phyloP scores from a whole-genome alignment of 1,140 invertebrate genomes.

The Thaumatotibia leucotreta region DNA sequence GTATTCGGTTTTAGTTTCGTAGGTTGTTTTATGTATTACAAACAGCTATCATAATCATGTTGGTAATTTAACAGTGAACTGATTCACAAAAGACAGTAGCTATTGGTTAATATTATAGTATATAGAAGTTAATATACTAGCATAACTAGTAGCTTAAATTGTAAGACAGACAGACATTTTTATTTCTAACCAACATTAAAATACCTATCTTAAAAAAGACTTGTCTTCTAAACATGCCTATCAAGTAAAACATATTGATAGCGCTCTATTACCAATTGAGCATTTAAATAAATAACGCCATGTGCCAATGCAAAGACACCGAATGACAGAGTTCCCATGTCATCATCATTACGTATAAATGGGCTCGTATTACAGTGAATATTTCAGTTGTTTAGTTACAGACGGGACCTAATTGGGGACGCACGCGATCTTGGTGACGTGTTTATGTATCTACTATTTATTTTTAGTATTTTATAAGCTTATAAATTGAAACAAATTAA shows the following conservation, averaged over 20 bases:
- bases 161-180: too few species aligned
- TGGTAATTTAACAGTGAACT: too few species aligned
- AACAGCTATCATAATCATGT: slow-evolving; percentile 3
- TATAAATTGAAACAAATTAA: too few species aligned
- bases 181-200: too few species aligned
- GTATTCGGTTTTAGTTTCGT: neutral
- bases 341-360: slow-evolving; percentile 67
- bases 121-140: too few species aligned
- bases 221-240: neutral
- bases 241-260: neutral
- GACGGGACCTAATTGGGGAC: slow-evolving; percentile 29
- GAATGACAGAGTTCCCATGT: slow-evolving; percentile 59
- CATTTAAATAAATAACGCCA: slow-evolving; percentile 12
- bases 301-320: slow-evolving; percentile 23
- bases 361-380: slow-evolving; percentile 56
- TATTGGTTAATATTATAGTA: too few species aligned
- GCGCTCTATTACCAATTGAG: slow-evolving; percentile 1
- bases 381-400: slow-evolving; percentile 66
- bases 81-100: too few species aligned
- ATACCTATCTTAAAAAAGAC: too few species aligned
- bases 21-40: neutral
- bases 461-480: neutral
- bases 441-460: neutral
- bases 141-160: too few species aligned
- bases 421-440: slow-evolving; percentile 32